These are phyloP conservation scores for Solea senegalensis DNA, from an alignment of 2,113 vertebrate genomes.

Conservation along the genomic window DNA sequence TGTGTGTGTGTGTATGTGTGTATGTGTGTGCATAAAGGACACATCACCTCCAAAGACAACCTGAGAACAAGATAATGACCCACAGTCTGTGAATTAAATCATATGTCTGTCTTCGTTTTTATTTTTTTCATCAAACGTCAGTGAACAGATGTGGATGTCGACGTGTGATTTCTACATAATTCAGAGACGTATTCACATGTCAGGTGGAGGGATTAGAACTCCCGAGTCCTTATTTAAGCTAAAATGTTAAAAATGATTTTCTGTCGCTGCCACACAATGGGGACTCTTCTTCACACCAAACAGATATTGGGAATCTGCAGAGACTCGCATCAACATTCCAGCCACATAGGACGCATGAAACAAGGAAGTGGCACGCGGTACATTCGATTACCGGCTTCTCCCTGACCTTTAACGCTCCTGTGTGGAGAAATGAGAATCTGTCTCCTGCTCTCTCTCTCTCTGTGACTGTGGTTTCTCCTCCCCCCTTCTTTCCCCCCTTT, in stretches of 20 bases:
- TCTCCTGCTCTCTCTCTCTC: slow-evolving; percentile 6
- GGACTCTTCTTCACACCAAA: slow-evolving; percentile 1
- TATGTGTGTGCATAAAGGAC: slow-evolving; percentile 2
- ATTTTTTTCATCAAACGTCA: neutral
- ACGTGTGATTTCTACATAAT: neutral
- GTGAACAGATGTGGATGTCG: neutral
- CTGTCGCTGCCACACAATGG: too few relatives aligned
- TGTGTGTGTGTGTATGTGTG: slow-evolving; percentile 6
- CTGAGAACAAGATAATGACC: slow-evolving; percentile 53
- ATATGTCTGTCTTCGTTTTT: slow-evolving; percentile 25
- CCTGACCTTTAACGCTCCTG: slow-evolving; percentile 67
- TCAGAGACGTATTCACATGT: slow-evolving; percentile 4
- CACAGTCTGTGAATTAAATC: slow-evolving; percentile 36
- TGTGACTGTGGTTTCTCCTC: neutral
- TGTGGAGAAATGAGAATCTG: slow-evolving; percentile 53
- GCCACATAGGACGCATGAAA: slow-evolving; percentile 38
- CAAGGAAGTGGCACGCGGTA: slow-evolving; percentile 29
- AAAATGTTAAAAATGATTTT: neutral
- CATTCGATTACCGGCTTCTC: slow-evolving; percentile 54
- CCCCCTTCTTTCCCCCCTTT: neutral
- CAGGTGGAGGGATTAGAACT: neutral
- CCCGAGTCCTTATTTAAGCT: neutral
- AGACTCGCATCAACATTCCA: slow-evolving; percentile 36
- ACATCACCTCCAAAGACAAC: slow-evolving; percentile 48
- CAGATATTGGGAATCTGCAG: slow-evolving; percentile 5